Base-by-base conservation (phyloP, 2,888 invertebrate species). In the Trisateles emortualis region DNA sequence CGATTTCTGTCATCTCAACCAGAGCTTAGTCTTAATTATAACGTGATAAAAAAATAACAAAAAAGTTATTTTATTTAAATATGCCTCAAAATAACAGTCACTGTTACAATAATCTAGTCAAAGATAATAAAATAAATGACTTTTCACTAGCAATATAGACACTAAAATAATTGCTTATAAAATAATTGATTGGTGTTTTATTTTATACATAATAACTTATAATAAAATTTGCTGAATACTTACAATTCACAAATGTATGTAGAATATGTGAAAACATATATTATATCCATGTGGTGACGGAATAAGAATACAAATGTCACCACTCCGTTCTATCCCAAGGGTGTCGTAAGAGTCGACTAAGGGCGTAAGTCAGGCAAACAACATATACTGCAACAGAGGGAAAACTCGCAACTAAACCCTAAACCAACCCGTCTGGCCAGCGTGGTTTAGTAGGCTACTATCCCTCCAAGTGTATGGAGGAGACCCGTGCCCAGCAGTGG, bases 181-280 rank as follows among this genome's bases (percentile, higher is more conserved):
- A 35, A 59, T 57, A 59, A 44, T 60, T 61, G 59, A 74, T 74
- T 78, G 74, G 72, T 76, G 42, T 50, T 38, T 8, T 26, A 33
- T 33, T 33, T 24, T 19, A 9, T 26, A n/a, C n/a, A 24, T 29
- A 22, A 17, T n/a, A 16, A 19, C 9, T 22, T n/a, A 16, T n/a
- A 19, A 17, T 36, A 17, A 36, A 36, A 19, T 40, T 17, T 14
- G 1, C 11, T 22, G 8, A 35, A n/a, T 26, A 22, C 16, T 40
- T 41, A 6, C 10, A 42, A 42, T 17, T 36, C 13, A 42, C n/a
- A 22, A 29, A 19, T 14, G 9, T 14, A n/a, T 2, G 11, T 38
- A 29, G 16, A 4, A 8, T 11, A 3, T 32, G 6, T 4, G 13
- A 29, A 10, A 29, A 10, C 33, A n/a, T n/a, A n/a, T n/a, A n/a